Evolutionary conservation across 2,888 invertebrate species (phyloP), one percentile per base, ranked within the genome.

Genomic region (Sesia apiformis): DNA sequence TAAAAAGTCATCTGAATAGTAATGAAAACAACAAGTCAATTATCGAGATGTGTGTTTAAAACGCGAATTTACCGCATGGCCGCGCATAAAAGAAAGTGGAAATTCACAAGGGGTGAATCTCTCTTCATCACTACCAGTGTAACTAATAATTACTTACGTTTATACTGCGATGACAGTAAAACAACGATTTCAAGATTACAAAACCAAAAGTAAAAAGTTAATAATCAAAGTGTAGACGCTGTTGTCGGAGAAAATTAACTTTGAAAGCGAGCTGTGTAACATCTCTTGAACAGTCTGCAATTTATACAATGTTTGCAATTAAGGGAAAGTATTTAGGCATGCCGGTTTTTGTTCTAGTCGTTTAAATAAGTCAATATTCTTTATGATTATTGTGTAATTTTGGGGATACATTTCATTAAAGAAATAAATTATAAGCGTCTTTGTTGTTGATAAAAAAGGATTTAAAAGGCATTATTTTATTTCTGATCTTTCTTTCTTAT

Each of bases 21-120:
- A 53, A 53, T 39, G 5, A 38, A 53, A 43, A 51, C 50, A 50
- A 50, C 7, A 38, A 38, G 59, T 61, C 64, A 72, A 70, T 57
- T 58, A 59, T 68, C 68, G 68, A 69, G 65, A 63, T 64, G 59
- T 63, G 67, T 67, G 72, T 74, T 76, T 74, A 76, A 78, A 80
- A 78, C 72, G 68, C 66, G 69, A 74, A 72, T 78, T 72, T 67
- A 74, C 70, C 78, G 82, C 83, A 71, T 77, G 74, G 78, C 67
- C 70, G 81, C 70, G 63, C 71, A 65, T 66, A 61, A 68, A 78
- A 72, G 77, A 82, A 81, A 83, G 81, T 83, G 79, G 76, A 80
- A 80, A 79, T 73, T 72, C 69, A 64, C 60, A 65, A 68, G 65
- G 66, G 66, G 66, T 63, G 63, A 66, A 63, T 67, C 42, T 43